Percentiles rank a stretch among this genome's conserved stretches.
phyloP scores from a whole-genome alignment of 2,113 vertebrate genomes.

The Aegypius monachus region DNA sequence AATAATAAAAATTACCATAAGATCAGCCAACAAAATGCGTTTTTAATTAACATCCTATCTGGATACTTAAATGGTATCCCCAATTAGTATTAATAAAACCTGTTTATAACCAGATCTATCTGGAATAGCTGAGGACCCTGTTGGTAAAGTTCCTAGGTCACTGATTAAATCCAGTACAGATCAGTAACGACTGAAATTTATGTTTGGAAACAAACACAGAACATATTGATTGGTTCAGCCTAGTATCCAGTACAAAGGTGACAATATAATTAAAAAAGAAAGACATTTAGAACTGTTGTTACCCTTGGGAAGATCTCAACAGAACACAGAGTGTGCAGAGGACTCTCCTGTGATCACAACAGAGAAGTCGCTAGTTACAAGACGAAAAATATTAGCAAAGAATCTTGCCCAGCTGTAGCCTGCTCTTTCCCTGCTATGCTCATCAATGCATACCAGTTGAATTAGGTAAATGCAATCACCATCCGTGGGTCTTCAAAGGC shows the following conservation, averaged over 20 bases:
- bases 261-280: background rate
- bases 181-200: background rate
- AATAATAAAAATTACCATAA: background rate
- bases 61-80: background rate
- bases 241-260: background rate
- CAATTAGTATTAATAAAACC: slow-evolving; percentile 23
- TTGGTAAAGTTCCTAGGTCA: slow-evolving; percentile 24
- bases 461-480: background rate
- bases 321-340: background rate
- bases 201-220: slow-evolving; percentile 7
- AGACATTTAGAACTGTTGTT: background rate
- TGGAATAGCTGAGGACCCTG: background rate
- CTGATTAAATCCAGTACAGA: slow-evolving; percentile 45
- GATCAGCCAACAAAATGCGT: background rate
- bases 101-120: slow-evolving; percentile 12
- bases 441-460: fast-evolving
- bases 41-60: slow-evolving; percentile 27
- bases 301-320: background rate
- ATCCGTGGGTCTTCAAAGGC: background rate
- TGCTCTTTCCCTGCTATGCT: background rate
- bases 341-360: background rate
- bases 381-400: background rate
- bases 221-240: background rate
- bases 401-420: background rate
- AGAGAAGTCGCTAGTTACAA: background rate